Conservation (phyloP, 2,113 vertebrate species). For the Leptocoma aspasia region DNA sequence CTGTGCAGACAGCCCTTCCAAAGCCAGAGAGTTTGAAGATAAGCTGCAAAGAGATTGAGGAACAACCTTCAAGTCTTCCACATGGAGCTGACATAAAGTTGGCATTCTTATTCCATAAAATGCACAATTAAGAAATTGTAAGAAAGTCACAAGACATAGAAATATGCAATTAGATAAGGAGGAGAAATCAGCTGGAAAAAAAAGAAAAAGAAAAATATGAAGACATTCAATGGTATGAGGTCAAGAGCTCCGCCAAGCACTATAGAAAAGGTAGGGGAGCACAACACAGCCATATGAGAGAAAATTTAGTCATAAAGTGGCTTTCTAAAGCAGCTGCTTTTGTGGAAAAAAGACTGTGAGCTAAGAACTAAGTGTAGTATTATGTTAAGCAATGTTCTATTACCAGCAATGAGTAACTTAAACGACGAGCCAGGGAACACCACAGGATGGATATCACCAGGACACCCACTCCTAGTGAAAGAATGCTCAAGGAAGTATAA, state of each 20-base stretch:
- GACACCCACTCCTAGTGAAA: not conserved
- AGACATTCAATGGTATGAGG: not conserved
- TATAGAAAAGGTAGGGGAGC: not conserved
- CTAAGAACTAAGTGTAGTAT: not conserved
- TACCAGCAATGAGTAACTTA: not conserved
- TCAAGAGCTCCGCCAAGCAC: not conserved
- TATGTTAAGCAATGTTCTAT: not conserved
- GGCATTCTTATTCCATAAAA: not conserved
- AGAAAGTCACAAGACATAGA: not conserved
- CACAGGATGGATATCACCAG: not conserved
- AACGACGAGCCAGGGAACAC: not conserved
- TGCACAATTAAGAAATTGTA: not conserved
- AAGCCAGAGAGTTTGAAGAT: not conserved
- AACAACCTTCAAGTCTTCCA: conserved; percentile 2
- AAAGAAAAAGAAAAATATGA: not conserved
- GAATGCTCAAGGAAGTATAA: not conserved
- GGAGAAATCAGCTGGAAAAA: not conserved
- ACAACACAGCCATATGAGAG: not conserved
- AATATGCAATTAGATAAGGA: not conserved
- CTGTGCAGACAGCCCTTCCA: not conserved
- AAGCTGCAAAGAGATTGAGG: not conserved
- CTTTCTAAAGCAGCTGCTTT: not conserved
- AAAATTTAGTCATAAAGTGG: not conserved
- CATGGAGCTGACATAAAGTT: not conserved
- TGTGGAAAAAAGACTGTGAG: not conserved